Evolutionary conservation across 2,888 invertebrate genomes (phyloP).

Genomic region (Eupithecia exiguata): DNA sequence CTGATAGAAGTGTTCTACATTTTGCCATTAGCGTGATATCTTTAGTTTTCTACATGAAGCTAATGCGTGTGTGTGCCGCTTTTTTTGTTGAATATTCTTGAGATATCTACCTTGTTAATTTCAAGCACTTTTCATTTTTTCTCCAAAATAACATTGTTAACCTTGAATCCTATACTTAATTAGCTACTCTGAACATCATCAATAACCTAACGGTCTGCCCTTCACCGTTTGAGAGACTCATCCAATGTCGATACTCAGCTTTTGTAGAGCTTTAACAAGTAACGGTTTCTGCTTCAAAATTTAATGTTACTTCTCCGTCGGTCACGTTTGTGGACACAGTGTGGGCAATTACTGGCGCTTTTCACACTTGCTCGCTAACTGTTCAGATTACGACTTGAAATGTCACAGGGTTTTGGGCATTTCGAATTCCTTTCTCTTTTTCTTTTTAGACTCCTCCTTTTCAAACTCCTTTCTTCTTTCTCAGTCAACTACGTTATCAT

Average conservation of each 20-base stretch:
- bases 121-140: not conserved
- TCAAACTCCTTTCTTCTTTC: not conserved
- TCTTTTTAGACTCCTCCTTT: not conserved
- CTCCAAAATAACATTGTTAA: not conserved
- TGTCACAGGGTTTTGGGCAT: constrained; percentile 65
- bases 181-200: constrained; percentile 6
- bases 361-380: constrained; percentile 77
- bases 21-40: not conserved
- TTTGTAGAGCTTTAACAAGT: constrained; percentile 17
- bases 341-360: constrained; percentile 74
- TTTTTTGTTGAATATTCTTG: not conserved
- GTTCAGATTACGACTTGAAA: constrained; percentile 64
- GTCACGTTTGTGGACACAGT: constrained; percentile 57
- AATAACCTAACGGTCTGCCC: constrained; percentile 25
- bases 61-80: not conserved
- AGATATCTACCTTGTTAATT: not conserved
- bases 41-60: not conserved
- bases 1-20: constrained; percentile 7
- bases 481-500: not conserved
- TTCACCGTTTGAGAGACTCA: constrained; percentile 37
- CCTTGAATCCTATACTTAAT: not conserved
- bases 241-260: constrained; percentile 16
- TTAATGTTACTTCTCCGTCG: constrained; percentile 20
- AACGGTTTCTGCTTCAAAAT: constrained; percentile 27
- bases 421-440: constrained; percentile 40